Conservation (phyloP, 2,113 vertebrate species). For the Trachemys scripta region DNA sequence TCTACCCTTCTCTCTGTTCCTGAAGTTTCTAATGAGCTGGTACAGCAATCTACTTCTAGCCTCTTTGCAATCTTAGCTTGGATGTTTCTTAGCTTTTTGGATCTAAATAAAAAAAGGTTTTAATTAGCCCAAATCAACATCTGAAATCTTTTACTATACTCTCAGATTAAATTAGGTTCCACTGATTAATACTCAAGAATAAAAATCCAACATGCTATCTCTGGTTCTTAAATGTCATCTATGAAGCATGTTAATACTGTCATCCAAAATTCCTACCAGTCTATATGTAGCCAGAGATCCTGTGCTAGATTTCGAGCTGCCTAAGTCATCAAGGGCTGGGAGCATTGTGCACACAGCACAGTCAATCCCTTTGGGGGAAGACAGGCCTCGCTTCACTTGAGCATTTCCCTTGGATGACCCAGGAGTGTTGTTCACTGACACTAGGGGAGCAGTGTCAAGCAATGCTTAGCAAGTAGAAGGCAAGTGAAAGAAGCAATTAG, state of each 20-base stretch:
- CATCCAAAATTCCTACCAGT: not conserved
- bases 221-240: not conserved
- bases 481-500: not conserved
- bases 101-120: not conserved
- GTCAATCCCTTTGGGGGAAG: constrained; percentile 42
- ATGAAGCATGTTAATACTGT: not conserved
- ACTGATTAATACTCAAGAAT: not conserved
- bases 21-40: not conserved
- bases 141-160: not conserved
- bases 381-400: constrained; percentile 43
- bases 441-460: not conserved
- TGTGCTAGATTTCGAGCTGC: constrained; percentile 42
- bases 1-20: not conserved
- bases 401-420: constrained; percentile 54
- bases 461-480: rapidly evolving
- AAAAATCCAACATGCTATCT: not conserved
- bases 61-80: not conserved
- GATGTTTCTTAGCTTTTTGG: not conserved
- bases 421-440: not conserved
- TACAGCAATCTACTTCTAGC: not conserved
- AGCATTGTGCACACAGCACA: constrained; percentile 35
- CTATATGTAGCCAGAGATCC: constrained; percentile 22
- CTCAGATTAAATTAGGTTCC: not conserved
- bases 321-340: not conserved
- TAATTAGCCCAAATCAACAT: not conserved